Conservation (phyloP, 2,797 vertebrate species). For the Galagoides demidoff region DNA sequence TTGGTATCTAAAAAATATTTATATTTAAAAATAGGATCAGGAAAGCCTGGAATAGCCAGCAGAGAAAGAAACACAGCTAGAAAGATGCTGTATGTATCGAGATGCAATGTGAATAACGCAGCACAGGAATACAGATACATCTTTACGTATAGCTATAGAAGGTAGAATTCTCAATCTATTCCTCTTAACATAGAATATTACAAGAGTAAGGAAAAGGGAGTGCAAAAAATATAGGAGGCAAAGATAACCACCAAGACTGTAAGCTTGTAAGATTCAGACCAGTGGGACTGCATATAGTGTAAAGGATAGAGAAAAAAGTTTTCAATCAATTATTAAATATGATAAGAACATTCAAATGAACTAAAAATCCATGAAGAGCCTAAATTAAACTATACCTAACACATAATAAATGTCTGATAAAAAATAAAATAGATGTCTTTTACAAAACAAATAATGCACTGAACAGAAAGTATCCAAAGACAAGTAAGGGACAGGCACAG, state of each 20-base stretch:
- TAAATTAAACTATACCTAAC: not conserved
- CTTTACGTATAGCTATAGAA: not conserved
- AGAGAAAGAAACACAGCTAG: slow-evolving; percentile 31
- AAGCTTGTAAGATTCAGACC: not conserved
- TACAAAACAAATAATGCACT: slow-evolving; percentile 16
- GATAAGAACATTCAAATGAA: not conserved
- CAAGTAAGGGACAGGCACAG: not conserved
- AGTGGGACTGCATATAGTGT: not conserved
- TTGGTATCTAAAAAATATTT: slow-evolving; percentile 36
- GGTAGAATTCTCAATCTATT: not conserved
- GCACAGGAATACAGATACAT: not conserved
- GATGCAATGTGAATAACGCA: slow-evolving; percentile 52
- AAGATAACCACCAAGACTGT: not conserved
- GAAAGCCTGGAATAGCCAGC: slow-evolving; percentile 41
- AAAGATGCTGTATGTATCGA: slow-evolving; percentile 50
- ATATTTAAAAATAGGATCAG: slow-evolving; percentile 17
- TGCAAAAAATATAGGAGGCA: not conserved
- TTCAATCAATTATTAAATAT: not conserved
- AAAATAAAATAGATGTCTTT: not conserved
- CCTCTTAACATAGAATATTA: slow-evolving; percentile 1
- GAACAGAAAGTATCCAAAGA: slow-evolving; percentile 48
- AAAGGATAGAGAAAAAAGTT: not conserved
- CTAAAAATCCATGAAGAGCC: not conserved
- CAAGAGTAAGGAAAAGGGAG: not conserved
- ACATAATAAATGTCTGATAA: not conserved